phyloP scores from a whole-genome alignment of 1,140 invertebrate species.

The Dendroctonus ponderosae region DNA sequence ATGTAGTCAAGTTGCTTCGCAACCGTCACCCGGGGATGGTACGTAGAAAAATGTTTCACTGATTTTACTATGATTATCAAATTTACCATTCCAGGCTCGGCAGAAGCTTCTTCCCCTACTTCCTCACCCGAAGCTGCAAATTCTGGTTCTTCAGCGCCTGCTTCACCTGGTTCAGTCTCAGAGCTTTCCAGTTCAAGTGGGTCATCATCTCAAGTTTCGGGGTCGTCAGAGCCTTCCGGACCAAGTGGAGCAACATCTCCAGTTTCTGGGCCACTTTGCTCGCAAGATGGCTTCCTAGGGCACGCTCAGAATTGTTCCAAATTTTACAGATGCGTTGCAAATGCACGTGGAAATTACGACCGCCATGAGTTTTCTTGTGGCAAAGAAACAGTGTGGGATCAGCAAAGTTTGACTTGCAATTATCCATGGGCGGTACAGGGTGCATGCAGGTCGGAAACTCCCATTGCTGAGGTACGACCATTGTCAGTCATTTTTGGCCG shows the following conservation, averaged over 20 bases:
- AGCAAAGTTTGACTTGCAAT: slow-evolving; percentile 53
- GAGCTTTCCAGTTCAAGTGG: not conserved
- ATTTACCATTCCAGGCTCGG: no score
- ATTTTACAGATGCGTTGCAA: slow-evolving; percentile 66
- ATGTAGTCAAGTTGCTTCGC: slow-evolving; percentile 5
- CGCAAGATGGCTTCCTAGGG: slow-evolving; percentile 47
- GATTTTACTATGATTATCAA: no score
- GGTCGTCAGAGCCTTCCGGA: not conserved
- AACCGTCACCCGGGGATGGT: not conserved
- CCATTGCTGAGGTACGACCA: not conserved
- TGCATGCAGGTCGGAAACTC: slow-evolving; percentile 35
- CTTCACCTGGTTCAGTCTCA: not conserved
- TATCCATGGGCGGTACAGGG: slow-evolving; percentile 50
- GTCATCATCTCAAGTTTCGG: not conserved
- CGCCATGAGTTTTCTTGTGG: slow-evolving; percentile 64
- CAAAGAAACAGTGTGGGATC: slow-evolving; percentile 56
- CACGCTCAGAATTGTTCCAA: slow-evolving; percentile 62
- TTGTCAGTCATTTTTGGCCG: not conserved
- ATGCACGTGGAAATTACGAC: slow-evolving; percentile 54
- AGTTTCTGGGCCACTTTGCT: slow-evolving; percentile 23
- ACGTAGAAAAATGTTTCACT: not conserved
- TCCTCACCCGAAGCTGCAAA: not conserved
- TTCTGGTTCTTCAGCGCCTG: not conserved
- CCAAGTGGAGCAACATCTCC: slow-evolving; percentile 2
- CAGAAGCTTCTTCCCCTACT: not conserved